Conservation (phyloP, 2,797 vertebrate species). For the Trematomus bernacchii region DNA sequence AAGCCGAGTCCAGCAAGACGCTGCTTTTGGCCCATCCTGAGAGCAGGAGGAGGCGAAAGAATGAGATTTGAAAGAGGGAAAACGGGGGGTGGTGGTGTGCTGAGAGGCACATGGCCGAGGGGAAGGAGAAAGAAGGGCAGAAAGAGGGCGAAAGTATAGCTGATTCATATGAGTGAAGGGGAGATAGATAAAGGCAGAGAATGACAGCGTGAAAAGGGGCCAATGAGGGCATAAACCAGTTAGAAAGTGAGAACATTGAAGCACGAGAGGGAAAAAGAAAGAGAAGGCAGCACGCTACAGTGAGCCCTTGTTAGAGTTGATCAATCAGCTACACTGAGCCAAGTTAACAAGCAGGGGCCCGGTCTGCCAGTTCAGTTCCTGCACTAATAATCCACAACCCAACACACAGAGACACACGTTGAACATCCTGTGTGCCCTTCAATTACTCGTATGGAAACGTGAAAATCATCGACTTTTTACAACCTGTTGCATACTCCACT, state of each 20-base stretch:
- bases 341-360: conserved; percentile 75
- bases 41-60: conserved; percentile 45
- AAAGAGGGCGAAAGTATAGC: conserved; percentile 37
- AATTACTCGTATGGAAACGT: conserved; percentile 65
- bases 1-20: conserved; percentile 65
- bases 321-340: conserved; percentile 75
- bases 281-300: conserved; percentile 63
- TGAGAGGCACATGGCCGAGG: conserved; percentile 13
- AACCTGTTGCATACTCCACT: conserved; percentile 51
- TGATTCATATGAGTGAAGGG: conserved; percentile 12
- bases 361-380: conserved; percentile 65
- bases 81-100: conserved; percentile 3
- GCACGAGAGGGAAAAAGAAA: conserved; percentile 32
- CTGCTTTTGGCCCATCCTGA: conserved; percentile 52
- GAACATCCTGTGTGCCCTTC: conserved; percentile 32
- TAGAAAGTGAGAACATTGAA: conserved; percentile 64
- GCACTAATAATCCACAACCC: conserved; percentile 58
- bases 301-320: conserved; percentile 73
- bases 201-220: conserved; percentile 12
- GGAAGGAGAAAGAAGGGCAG: conserved; percentile 9
- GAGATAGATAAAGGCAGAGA: conserved; percentile 2
- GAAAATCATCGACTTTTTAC: conserved; percentile 56
- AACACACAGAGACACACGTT: conserved; percentile 33
- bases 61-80: conserved; percentile 33
- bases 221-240: conserved; percentile 43